Percentiles rank a stretch among this genome's conserved stretches.
Conservation (phyloP, 2,113 vertebrate genomes). For the Coryphaenoides rupestris region DNA sequence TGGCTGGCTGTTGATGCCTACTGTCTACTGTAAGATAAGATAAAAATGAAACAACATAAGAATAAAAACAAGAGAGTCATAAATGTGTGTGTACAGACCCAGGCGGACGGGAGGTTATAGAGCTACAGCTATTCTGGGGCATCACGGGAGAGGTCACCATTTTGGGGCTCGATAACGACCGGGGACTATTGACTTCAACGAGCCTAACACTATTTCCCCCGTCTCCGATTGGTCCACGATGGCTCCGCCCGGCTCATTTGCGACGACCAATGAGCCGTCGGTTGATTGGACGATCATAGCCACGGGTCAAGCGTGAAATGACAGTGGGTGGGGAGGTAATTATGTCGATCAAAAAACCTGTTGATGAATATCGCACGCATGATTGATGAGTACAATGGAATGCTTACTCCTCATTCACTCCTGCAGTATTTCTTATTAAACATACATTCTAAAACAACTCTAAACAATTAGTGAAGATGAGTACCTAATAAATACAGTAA, state of each 20-base stretch:
- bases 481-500: too few relatives aligned
- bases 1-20: too few relatives aligned
- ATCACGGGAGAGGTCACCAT: slow-evolving; percentile 26
- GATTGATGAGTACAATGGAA: too few relatives aligned
- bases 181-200: slow-evolving; percentile 37
- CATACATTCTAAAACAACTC: too few relatives aligned
- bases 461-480: too few relatives aligned
- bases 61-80: slow-evolving; percentile 10
- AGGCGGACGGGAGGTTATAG: slow-evolving; percentile 13
- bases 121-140: slow-evolving; percentile 27
- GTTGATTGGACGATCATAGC: background rate
- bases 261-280: background rate
- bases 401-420: too few relatives aligned
- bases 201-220: slow-evolving; percentile 9
- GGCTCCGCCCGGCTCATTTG: background rate
- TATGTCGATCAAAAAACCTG: too few relatives aligned
- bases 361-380: too few relatives aligned
- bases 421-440: too few relatives aligned
- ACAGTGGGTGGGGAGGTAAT: background rate
- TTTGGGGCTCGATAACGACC: slow-evolving; percentile 35
- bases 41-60: too few relatives aligned
- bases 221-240: background rate
- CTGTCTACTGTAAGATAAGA: too few relatives aligned
- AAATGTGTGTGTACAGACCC: slow-evolving; percentile 24
- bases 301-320: background rate